Conservation (phyloP, 2,797 vertebrate species). For the Falco columbarius region DNA sequence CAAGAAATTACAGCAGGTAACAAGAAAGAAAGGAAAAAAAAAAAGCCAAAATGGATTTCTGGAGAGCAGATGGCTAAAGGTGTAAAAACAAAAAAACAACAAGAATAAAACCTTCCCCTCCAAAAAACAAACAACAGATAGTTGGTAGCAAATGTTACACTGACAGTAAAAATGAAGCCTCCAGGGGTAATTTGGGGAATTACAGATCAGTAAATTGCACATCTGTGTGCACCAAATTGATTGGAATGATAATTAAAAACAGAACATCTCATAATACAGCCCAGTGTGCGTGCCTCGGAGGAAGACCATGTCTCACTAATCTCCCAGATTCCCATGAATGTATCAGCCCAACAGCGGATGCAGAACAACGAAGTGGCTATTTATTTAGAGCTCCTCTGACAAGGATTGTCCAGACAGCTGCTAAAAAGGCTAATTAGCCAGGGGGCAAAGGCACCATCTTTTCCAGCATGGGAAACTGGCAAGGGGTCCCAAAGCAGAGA, state of each 20-base stretch:
- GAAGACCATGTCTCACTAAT: conserved; percentile 35
- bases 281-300: background rate
- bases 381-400: conserved; percentile 18
- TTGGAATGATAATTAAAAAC: conserved; percentile 69
- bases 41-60: conserved; percentile 7
- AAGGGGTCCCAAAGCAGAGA: background rate
- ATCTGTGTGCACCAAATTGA: conserved; percentile 68
- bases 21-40: conserved; percentile 19
- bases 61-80: conserved; percentile 49
- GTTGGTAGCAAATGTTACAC: conserved; percentile 51
- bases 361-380: background rate
- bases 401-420: background rate
- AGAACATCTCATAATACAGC: conserved; percentile 67
- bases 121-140: conserved; percentile 10
- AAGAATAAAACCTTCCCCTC: background rate
- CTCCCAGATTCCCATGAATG: background rate
- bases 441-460: background rate
- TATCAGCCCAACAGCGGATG: background rate
- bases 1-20: conserved; percentile 18
- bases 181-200: conserved; percentile 67
- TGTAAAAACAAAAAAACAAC: conserved; percentile 25
- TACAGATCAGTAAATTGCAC: conserved; percentile 70
- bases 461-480: background rate
- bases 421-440: conserved; percentile 10
- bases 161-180: conserved; percentile 62